A percentile compares a stretch with the other conserved stretches of the same genome.
phyloP scores from a whole-genome alignment of 2,797 vertebrate species.

The Gymnothorax javanicus region DNA sequence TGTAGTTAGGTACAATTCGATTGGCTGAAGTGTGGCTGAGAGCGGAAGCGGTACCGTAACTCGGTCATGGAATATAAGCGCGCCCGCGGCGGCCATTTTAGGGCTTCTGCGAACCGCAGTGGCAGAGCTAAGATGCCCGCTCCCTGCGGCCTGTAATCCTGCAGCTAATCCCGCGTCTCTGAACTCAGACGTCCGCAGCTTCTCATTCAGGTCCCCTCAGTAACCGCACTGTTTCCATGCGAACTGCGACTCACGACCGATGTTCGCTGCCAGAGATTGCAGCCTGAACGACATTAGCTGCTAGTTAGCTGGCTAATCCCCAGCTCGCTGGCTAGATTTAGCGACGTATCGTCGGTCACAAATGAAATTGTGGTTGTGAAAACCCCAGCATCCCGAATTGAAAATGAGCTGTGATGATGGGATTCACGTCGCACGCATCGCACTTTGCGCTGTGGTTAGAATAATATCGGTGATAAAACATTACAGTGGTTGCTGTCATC shows the following conservation, averaged over 20 bases:
- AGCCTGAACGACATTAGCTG: background rate
- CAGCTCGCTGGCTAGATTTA: constrained; percentile 23
- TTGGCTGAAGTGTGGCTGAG: too few relatives aligned
- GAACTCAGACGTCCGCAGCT: background rate
- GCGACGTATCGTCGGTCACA: constrained; percentile 31
- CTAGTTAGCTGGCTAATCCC: constrained; percentile 5
- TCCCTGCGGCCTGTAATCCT: constrained; percentile 31
- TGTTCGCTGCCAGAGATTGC: background rate
- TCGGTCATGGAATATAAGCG: too few relatives aligned
- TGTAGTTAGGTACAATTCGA: too few relatives aligned
- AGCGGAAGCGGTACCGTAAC: too few relatives aligned
- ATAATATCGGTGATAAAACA: background rate
- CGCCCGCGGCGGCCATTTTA: constrained; percentile 78
- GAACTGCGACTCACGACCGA: background rate
- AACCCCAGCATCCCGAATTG: background rate
- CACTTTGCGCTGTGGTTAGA: background rate
- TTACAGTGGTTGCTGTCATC: too few relatives aligned
- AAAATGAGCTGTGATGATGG: background rate
- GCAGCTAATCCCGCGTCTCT: background rate
- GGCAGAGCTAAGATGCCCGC: constrained; percentile 60
- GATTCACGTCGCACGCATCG: background rate
- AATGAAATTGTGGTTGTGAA: background rate
- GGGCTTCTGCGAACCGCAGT: constrained; percentile 65
- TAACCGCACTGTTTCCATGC: background rate
- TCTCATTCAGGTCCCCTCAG: background rate